Evolutionary conservation across 2,797 vertebrate species (phyloP), one percentile per base, ranked within the genome.

Genomic region (Galaxias olidus): DNA sequence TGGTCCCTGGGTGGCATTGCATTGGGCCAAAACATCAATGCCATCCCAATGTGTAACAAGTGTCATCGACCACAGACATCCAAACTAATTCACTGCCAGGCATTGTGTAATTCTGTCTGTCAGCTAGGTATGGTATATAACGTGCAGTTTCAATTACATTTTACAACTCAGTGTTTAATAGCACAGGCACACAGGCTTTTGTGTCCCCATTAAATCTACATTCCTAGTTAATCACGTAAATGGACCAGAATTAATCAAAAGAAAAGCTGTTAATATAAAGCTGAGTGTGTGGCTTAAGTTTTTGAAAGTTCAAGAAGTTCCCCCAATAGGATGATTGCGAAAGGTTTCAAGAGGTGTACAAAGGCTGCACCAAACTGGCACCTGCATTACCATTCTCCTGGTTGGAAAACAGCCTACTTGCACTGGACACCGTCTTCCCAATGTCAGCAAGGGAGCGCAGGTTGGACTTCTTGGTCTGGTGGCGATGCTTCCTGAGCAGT

Each of bases 401-500:
- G 92, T 81, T 95, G 89, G 93, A 89, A 90, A 98, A 98, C 90
- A 98, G 95, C 85, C 96, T 89, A 89, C 98, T 99, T 79, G 98
- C 97, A 81, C 96, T 98, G 89, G 98, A 99, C 82, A 99, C 97
- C 1, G 95, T 98, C 90, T 97, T 99, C 69, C 97, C 98, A 1
- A 99, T 99, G 89, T 99, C 98, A 8, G 98, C 96, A 65, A 99
- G 90, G 0, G 98, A 99, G 48, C 98, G 97, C 66, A 99, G 89
- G 90, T 99, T 99, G 85, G 98, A 99, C 77, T 99, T 99, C 92
- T 99, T 99, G 87, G 98, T 99, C 89, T 99, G 98, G 85, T 99
- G 98, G 43, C 96, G 93, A 81, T 99, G 98, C 75, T 93, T 96
- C 79, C 97, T 90, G 13, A 99, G 93, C 83, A 99, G 79, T 0